Evolutionary conservation across 1,140 invertebrate genomes (phyloP), one percentile per base, ranked within the genome.

Genomic region (Yoshiicerus persimilis): DNA sequence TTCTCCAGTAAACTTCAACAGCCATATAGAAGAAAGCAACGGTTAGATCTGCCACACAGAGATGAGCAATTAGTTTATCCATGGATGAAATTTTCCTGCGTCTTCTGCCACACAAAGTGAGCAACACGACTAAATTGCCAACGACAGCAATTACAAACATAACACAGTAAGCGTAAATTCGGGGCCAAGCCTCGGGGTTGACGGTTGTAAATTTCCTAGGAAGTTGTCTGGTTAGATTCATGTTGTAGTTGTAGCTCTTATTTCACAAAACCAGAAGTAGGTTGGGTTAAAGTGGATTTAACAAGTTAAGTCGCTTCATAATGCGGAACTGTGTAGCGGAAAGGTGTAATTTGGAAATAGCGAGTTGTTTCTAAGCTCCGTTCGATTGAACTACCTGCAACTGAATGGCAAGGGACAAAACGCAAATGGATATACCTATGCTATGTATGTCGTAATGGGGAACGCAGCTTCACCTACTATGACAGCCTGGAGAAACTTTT

Each of bases 1-100:
- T 92, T 83, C 96, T 93, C 96, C 96, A 97, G 9, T 62, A 30
- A 0, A 89, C 83, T 93, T 97, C 96, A 20, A 96, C 91, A 0
- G 96, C 96, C 90, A 96, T 95, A 92, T 96, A 96, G 64, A 96
- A 93, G 91, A 96, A 95, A 0, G 85, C 95, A 36, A 97, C 96
- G 84, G 96, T 94, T 47, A 97, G 92, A 92, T 97, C 96, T 3
- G 96, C 96, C 4, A 95, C 94, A 0, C 95, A 94, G n/a, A 97
- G 92, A 92, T 97, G 95, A 75, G 95, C 94, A 91, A 97, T 96
- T 92, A 97, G 94, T 34, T 96, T 91, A 39, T 88, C 85, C 23
- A 88, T 36, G 0, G 87, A 64, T 0, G 96, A 94, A 90, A 93
- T 95, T 80, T 92, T 92, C 83, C 92, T 92, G 32, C 92, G 91